phyloP scores from a whole-genome alignment of 2,888 invertebrate genomes.

The Caenorhabditis sulstoni region DNA sequence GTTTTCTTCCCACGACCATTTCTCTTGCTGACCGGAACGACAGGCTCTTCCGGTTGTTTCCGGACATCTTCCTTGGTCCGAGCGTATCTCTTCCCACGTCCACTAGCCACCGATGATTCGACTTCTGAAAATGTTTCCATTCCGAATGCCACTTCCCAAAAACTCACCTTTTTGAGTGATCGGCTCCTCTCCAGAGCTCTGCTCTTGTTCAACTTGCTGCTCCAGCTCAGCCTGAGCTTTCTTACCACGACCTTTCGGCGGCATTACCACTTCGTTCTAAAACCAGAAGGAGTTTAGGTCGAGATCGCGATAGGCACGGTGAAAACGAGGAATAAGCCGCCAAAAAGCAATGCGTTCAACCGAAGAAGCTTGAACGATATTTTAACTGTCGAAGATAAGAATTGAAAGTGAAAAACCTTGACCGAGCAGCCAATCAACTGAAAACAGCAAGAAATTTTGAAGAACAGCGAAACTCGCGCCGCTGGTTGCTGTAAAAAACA shows the following conservation, averaged over 20 bases:
- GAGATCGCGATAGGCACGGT: too few relatives aligned
- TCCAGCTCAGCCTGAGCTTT: conserved; percentile 4
- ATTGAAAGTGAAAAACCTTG: not conserved
- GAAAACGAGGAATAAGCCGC: too few relatives aligned
- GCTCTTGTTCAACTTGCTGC: not conserved
- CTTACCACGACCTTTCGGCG: conserved; percentile 22
- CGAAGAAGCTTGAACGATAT: too few relatives aligned
- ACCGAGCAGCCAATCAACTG: too few relatives aligned
- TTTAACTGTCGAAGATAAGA: too few relatives aligned
- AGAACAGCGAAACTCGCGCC: too few relatives aligned
- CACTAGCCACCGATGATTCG: not conserved
- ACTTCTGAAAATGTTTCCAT: not conserved
- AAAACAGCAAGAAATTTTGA: not conserved
- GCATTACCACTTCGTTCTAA: not conserved
- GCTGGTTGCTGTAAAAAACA: too few relatives aligned
- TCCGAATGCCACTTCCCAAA: not conserved
- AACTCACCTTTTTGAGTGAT: not conserved
- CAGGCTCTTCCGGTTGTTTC: not conserved
- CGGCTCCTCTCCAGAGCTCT: not conserved
- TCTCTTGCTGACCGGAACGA: not conserved
- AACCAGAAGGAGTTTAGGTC: too few relatives aligned
- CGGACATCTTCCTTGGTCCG: too few relatives aligned
- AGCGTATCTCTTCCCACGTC: conserved; percentile 2
- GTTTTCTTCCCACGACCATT: not conserved
- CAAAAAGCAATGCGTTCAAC: too few relatives aligned